Evolutionary conservation across 2,888 invertebrate species (phyloP).

Genomic region (Mongoloraphidia duomilia): DNA sequence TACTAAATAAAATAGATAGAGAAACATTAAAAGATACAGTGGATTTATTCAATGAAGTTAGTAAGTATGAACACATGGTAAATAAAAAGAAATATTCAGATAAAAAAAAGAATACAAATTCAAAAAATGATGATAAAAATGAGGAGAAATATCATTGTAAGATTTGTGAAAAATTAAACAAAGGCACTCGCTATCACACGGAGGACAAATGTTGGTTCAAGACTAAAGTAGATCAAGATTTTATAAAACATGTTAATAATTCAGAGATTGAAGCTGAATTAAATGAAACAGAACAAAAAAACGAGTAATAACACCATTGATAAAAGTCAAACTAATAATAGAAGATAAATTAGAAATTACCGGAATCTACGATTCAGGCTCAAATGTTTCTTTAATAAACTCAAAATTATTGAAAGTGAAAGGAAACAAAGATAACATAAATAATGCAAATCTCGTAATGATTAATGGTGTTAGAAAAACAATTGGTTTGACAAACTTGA

Average conservation of each 20-base stretch:
- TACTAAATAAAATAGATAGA: constrained; percentile 16
- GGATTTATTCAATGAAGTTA: constrained; percentile 8
- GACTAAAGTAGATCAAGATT: constrained; percentile 1
- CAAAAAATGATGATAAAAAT: background rate
- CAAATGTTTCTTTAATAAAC: constrained; percentile 14
- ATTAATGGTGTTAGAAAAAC: constrained; percentile 13
- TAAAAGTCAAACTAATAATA: constrained; percentile 10
- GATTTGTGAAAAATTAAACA: constrained; percentile 16
- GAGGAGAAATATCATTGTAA: constrained; percentile 15
- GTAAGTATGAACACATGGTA: constrained; percentile 10
- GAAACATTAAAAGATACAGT: constrained; percentile 6
- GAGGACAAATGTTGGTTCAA: constrained; percentile 7
- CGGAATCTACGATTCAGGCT: constrained; percentile 13
- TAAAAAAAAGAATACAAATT: constrained; percentile 10
- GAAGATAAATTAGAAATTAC: constrained; percentile 8
- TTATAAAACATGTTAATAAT: constrained; percentile 3
- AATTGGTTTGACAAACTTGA: constrained; percentile 11
- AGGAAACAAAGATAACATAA: constrained; percentile 2
- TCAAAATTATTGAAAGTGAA: constrained; percentile 11
- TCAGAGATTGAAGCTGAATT: constrained; percentile 6
- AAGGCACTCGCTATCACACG: constrained; percentile 13
- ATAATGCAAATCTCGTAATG: constrained; percentile 8
- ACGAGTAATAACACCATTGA: constrained; percentile 12
- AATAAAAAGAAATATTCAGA: constrained; percentile 10
- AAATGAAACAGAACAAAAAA: constrained; percentile 8